phyloP scores from a whole-genome alignment of 2,797 vertebrate species.

The Sebastes vulpes region DNA sequence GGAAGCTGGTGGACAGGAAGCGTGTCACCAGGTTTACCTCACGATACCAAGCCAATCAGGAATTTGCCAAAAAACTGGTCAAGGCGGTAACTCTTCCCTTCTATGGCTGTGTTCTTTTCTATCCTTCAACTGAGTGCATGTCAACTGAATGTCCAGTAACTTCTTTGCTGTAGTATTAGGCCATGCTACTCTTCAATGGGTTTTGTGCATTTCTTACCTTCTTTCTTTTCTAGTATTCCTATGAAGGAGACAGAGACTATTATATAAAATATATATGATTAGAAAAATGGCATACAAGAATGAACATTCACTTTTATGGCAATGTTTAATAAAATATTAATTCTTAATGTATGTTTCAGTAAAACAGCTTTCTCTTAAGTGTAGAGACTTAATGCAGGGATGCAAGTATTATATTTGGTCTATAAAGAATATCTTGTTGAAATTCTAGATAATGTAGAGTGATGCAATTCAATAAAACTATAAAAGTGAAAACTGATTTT shows the following conservation, averaged over 20 bases:
- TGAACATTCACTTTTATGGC: conserved; percentile 87
- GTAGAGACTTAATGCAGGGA: conserved; percentile 89
- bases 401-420: conserved; percentile 89
- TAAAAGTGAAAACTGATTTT: conserved; percentile 58
- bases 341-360: conserved; percentile 89
- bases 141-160: conserved; percentile 88
- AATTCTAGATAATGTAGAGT: conserved; percentile 91
- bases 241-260: conserved; percentile 75
- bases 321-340: conserved; percentile 87
- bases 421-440: conserved; percentile 87
- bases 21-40: conserved; percentile 47
- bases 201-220: conserved; percentile 87
- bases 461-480: conserved; percentile 87
- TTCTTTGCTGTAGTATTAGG: conserved; percentile 88
- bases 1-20: conserved; percentile 13
- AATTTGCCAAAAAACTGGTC: conserved; percentile 58
- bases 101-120: conserved; percentile 75
- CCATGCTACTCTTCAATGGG: conserved; percentile 86
- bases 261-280: conserved; percentile 53
- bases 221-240: conserved; percentile 88
- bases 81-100: conserved; percentile 68
- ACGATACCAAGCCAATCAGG: conserved; percentile 52
- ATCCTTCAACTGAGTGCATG: conserved; percentile 88
- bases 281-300: conserved; percentile 78
- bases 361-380: conserved; percentile 85